Evolutionary conservation across 2,113 vertebrate genomes (phyloP).

Genomic region (Mustela nigripes): DNA sequence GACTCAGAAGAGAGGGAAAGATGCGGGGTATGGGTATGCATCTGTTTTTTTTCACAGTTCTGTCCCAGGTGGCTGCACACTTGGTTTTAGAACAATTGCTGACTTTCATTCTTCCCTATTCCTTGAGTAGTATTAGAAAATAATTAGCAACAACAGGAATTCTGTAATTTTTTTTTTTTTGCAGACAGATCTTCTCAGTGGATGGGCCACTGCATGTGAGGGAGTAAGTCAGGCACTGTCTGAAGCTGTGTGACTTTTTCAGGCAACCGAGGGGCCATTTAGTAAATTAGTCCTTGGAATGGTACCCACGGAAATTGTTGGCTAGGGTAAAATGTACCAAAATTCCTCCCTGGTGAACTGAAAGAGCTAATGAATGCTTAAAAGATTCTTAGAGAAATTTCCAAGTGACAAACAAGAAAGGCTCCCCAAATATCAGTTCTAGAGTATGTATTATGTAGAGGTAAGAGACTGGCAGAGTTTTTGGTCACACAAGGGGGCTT

Average conservation of each 20-base stretch:
- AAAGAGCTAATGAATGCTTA: slow-evolving; percentile 51
- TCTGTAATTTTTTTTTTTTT: neutral
- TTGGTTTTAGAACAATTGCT: slow-evolving; percentile 46
- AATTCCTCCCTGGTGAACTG: slow-evolving; percentile 28
- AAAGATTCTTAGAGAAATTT: slow-evolving; percentile 60
- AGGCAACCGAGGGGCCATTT: slow-evolving; percentile 60
- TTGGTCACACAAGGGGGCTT: neutral
- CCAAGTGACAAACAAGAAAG: slow-evolving; percentile 54
- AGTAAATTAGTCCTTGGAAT: slow-evolving; percentile 71
- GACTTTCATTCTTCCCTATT: neutral
- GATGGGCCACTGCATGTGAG: neutral
- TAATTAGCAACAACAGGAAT: slow-evolving; percentile 46
- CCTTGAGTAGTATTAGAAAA: slow-evolving; percentile 19
- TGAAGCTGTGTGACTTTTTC: slow-evolving; percentile 54
- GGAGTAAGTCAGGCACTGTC: slow-evolving; percentile 17
- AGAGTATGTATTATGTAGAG: neutral
- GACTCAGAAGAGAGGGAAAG: neutral
- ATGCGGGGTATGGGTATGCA: neutral
- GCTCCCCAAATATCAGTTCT: slow-evolving; percentile 49
- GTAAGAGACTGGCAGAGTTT: slow-evolving; percentile 16
- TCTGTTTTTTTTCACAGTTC: neutral
- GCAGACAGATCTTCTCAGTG: slow-evolving; percentile 32
- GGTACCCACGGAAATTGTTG: slow-evolving; percentile 50
- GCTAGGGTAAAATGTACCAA: slow-evolving; percentile 50
- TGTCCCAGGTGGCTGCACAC: neutral